These are phyloP conservation scores for Hemicentrotus pulcherrimus DNA, from an alignment of 35 echinoderm and acorn worm species.

Conservation along the genomic window DNA sequence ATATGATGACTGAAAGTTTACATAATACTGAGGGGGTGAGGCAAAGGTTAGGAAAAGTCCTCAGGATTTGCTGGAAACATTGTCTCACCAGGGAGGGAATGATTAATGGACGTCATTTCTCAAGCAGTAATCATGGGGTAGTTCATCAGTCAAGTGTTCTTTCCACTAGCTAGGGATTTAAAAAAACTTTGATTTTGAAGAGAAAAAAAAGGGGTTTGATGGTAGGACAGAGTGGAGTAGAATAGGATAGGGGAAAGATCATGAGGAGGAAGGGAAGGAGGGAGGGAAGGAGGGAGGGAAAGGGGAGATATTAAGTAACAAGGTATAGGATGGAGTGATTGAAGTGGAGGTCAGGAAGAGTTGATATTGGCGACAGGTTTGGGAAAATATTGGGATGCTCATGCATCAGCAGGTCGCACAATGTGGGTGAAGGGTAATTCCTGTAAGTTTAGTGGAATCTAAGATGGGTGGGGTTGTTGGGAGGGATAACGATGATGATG, in stretches of 20 bases:
- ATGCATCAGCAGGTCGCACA: not conserved
- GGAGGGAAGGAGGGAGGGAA: not conserved
- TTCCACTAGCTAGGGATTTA: not conserved
- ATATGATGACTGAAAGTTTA: slow-evolving; percentile 49
- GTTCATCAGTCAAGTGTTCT: slow-evolving; percentile 21
- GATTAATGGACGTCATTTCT: slow-evolving; percentile 18
- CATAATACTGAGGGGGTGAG: slow-evolving; percentile 29
- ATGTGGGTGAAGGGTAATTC: not conserved
- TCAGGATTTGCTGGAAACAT: slow-evolving; percentile 46
- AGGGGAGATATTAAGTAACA: not conserved
- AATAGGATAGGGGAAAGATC: not conserved
- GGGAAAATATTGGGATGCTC: not conserved
- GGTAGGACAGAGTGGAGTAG: not conserved
- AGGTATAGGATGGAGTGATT: not conserved
- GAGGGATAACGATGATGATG: not conserved
- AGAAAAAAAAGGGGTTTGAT: not conserved
- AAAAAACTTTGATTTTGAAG: too few relatives aligned
- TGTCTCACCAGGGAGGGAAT: not conserved
- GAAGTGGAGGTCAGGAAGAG: not conserved
- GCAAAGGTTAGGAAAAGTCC: slow-evolving; percentile 30
- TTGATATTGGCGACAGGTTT: not conserved
- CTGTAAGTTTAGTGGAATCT: not conserved
- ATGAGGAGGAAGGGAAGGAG: not conserved
- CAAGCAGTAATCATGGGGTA: not conserved
- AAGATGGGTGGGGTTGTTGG: not conserved